A percentile compares a stretch with the other conserved stretches of the same genome.
phyloP scores from a whole-genome alignment of 2,113 vertebrate species.

The Dromiciops gliroides region DNA sequence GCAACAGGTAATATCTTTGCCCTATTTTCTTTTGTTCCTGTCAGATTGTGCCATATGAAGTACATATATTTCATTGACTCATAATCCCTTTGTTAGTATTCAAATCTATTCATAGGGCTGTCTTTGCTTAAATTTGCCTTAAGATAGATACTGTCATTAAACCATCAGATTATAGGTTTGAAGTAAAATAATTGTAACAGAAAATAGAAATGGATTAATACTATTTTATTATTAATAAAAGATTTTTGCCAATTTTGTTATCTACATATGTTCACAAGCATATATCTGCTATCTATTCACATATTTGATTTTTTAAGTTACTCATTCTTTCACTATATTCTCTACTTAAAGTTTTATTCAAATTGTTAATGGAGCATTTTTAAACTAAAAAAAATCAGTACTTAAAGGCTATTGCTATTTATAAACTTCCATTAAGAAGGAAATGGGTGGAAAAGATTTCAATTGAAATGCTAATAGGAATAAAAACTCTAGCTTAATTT shows the following conservation, averaged over 20 bases:
- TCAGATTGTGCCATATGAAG: neutral
- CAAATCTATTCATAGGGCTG: neutral
- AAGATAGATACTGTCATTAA: neutral
- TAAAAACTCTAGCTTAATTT: conserved; percentile 34
- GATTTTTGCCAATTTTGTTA: neutral
- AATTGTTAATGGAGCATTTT: conserved; percentile 9
- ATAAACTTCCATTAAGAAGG: conserved; percentile 73
- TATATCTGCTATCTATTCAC: neutral
- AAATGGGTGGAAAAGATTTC: conserved; percentile 73
- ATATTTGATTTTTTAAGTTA: neutral
- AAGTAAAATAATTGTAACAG: neutral
- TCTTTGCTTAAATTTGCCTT: neutral
- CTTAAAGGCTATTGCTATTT: conserved; percentile 73
- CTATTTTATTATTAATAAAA: neutral
- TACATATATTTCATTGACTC: neutral
- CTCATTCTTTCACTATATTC: conserved; percentile 24
- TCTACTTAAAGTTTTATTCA: conserved; percentile 33
- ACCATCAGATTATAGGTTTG: neutral
- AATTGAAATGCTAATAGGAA: conserved; percentile 77
- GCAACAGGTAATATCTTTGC: neutral
- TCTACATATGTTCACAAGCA: neutral
- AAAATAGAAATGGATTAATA: neutral
- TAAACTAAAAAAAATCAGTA: neutral
- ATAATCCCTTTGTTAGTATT: neutral
- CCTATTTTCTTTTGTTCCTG: neutral